Base-by-base conservation (phyloP, 2,888 invertebrate genomes). In the Orthonevra nobilis region DNA sequence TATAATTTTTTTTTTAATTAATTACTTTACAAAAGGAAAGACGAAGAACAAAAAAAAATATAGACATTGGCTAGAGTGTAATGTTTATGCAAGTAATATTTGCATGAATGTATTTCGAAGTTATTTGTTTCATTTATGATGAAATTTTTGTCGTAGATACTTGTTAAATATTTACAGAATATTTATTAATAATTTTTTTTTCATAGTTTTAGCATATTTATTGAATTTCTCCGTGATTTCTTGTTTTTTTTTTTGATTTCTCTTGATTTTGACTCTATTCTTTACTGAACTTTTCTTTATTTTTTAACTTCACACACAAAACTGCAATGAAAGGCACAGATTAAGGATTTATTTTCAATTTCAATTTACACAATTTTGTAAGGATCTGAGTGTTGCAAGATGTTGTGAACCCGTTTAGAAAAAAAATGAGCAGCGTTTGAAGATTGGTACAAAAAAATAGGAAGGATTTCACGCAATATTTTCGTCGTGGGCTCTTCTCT, bases 181-280 rank as follows among this genome's bases (percentile, higher is more conserved):
- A 36, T 46, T 38, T 32, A 3, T n/a, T n/a, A n/a, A n/a, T n/a
- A n/a, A n/a, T 28, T 34, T 66, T 40, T 38, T 28, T 52, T 32
- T 50, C 30, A 50, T 63, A 61, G 42, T 75, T 63, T n/a, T 44
- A 66, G 23, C 48, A 69, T 32, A 63, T 70, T 42, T 61, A 30
- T 64, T 56, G 44, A 72, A 72, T 77, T 77, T 64, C 77, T 77
- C 77, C 77, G 38, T 52, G n/a, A n/a, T n/a, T n/a, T n/a, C n/a
- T n/a, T n/a, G n/a, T n/a, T n/a, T n/a, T n/a, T n/a, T n/a, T n/a
- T n/a, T n/a, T n/a, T n/a, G n/a, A n/a, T n/a, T n/a, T n/a, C n/a
- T n/a, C n/a, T n/a, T n/a, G n/a, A n/a, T n/a, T n/a, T n/a, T n/a
- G n/a, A n/a, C n/a, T n/a, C n/a, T n/a, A n/a, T 38, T 15, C 40